Evolutionary conservation across 1,140 invertebrate genomes (phyloP).

Genomic region (Apis cerana): DNA sequence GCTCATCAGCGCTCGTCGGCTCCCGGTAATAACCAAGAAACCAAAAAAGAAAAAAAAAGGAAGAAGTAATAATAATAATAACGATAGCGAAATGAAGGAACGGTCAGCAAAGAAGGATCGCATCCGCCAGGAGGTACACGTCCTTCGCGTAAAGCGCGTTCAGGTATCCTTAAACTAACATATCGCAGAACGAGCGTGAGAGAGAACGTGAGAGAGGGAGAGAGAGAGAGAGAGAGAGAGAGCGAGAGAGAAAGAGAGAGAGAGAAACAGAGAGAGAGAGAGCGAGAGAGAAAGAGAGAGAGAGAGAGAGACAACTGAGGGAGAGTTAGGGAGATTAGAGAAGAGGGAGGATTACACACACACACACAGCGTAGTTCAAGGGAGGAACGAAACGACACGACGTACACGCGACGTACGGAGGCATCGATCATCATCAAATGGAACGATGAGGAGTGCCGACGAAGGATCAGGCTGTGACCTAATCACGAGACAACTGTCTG

Average conservation of each 20-base stretch:
- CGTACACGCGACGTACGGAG: conserved; percentile 35
- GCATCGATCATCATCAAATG: conserved; percentile 45
- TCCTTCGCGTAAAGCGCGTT: conserved; percentile 67
- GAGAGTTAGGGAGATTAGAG: conserved; percentile 13
- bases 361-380: conserved; percentile 18
- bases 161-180: conserved; percentile 73
- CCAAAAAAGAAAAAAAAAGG: neutral
- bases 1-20: conserved; percentile 61
- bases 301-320: neutral
- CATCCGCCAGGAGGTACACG: conserved; percentile 64
- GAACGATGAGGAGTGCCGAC: conserved; percentile 55
- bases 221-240: conserved; percentile 13
- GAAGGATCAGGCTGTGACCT: conserved; percentile 66
- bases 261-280: conserved; percentile 18
- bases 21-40: conserved; percentile 56
- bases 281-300: too few species aligned
- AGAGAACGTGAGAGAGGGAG: conserved; percentile 36
- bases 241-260: conserved; percentile 15
- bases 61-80: too few species aligned
- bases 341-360: conserved; percentile 23
- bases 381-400: neutral
- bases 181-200: conserved; percentile 69
- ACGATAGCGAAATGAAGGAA: conserved; percentile 44
- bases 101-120: conserved; percentile 63
- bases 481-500: conserved; percentile 54